Evolutionary conservation across 2,797 vertebrate species (phyloP), one percentile per base, ranked within the genome.

Genomic region (Leptatherina wallacei): DNA sequence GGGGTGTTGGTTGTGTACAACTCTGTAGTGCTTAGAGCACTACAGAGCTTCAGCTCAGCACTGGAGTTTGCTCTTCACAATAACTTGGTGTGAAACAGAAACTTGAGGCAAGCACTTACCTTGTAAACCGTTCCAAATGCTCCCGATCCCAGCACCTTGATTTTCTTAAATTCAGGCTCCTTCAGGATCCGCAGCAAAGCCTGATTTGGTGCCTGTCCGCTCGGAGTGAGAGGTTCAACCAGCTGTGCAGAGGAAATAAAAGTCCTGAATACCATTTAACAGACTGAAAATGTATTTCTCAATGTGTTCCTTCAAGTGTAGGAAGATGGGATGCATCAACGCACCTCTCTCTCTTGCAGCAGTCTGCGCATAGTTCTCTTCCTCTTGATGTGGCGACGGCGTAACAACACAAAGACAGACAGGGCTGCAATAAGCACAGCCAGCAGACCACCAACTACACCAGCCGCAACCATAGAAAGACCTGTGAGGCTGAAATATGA

Each of bases 121-220:
- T 99, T 99, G 88, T 97, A 98, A 78, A 99, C 98, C 0, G 98
- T 99, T 71, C 98, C 98, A 61, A 99, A 99, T 13, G 98, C 98
- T 47, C 98, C 98, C 0, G 98, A 98, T 57, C 98, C 98, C 63
- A 99, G 93, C 52, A 99, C 96, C 93, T 98, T 99, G 83, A 96
- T 95, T 94, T 99, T 99, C 88, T 95, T 99, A 90, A 99, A 98
- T 88, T 99, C 98, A 0, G 97, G 97, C 88, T 99, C 98, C 90
- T 99, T 99, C 56, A 99, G 93, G 91, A 99, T 97, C 75, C 97
- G 94, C 76, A 99, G 92, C 68, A 98, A 95, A 60, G 98, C 98
- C 90, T 99, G 98, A 89, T 99, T 99, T 0, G 98, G 98, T 29
- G 97, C 97, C 90, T 99, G 95, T 42, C 98, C 98, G 0, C 98